phyloP scores from a whole-genome alignment of 2,797 vertebrate species.

The Sebastes taczanowskii region DNA sequence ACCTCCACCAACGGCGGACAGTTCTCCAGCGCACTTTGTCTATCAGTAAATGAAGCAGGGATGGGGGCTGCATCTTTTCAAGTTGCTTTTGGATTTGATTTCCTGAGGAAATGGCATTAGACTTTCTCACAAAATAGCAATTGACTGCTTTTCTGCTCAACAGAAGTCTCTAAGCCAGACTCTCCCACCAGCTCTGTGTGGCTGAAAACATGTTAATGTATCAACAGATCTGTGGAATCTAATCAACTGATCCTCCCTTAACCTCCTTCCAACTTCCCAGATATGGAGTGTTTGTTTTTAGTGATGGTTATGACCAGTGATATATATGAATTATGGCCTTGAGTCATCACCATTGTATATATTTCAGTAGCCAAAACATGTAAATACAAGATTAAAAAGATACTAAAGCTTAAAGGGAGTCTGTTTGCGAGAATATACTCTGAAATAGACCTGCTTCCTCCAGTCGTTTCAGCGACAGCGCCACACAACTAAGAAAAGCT shows the following conservation, averaged over 20 bases:
- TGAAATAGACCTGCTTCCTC: background rate
- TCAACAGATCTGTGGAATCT: background rate
- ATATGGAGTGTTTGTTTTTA: background rate
- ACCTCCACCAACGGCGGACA: slow-evolving; percentile 13
- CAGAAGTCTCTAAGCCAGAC: background rate
- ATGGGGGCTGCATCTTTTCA: slow-evolving; percentile 16
- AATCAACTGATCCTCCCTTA: background rate
- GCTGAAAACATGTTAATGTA: background rate
- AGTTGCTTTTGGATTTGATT: slow-evolving; percentile 29
- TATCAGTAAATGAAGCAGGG: slow-evolving; percentile 24
- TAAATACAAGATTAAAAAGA: background rate
- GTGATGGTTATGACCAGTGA: background rate
- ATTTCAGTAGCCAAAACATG: background rate
- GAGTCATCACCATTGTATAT: background rate
- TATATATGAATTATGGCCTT: background rate
- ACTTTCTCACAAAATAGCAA: background rate
- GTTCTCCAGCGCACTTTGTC: slow-evolving; percentile 2
- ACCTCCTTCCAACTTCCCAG: background rate
- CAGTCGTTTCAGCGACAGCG: background rate
- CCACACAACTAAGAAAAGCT: background rate
- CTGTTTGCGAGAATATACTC: background rate
- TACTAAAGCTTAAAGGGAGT: background rate
- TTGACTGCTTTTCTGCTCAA: background rate
- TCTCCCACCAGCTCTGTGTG: background rate
- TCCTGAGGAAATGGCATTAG: slow-evolving; percentile 1